These are phyloP conservation scores for Campylomormyrus numenius DNA, from an alignment of 2,113 vertebrate genomes.

Conservation along the genomic window DNA sequence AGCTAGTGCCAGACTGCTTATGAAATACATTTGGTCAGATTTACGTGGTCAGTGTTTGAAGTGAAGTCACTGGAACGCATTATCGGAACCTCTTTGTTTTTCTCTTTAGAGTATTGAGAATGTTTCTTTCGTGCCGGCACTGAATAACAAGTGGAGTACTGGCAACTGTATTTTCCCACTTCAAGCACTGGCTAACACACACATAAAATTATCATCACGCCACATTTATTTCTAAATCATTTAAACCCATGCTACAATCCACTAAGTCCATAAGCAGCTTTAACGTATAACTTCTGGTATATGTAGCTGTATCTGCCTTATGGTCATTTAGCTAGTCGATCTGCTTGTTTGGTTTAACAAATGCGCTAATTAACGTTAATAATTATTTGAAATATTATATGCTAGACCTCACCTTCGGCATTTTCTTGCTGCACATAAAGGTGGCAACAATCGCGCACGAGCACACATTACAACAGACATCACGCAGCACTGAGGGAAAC, in stretches of 20 bases:
- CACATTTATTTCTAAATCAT: not conserved
- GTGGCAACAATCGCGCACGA: constrained; percentile 13
- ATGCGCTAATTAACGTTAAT: not conserved
- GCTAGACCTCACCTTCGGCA: constrained; percentile 47
- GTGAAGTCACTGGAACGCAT: not conserved
- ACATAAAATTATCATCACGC: not conserved
- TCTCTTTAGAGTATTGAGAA: not conserved
- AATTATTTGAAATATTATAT: not conserved
- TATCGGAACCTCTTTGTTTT: not conserved
- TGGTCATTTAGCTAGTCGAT: not conserved
- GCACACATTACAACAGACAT: constrained; percentile 31
- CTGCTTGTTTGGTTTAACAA: not conserved
- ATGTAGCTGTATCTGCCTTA: not conserved
- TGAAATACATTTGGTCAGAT: not conserved
- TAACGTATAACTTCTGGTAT: not conserved
- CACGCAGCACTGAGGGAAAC: constrained; percentile 30
- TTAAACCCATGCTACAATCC: not conserved
- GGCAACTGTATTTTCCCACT: not conserved
- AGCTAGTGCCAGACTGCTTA: not conserved
- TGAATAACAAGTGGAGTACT: not conserved
- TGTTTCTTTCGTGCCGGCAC: not conserved
- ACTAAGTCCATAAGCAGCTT: not conserved
- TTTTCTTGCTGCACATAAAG: constrained; percentile 2
- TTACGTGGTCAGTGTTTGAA: not conserved
- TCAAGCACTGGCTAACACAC: not conserved